Evolutionary conservation across 1,140 invertebrate genomes (phyloP), one percentile per base, ranked within the genome.

Genomic region (Pemphigus obesinymphae): DNA sequence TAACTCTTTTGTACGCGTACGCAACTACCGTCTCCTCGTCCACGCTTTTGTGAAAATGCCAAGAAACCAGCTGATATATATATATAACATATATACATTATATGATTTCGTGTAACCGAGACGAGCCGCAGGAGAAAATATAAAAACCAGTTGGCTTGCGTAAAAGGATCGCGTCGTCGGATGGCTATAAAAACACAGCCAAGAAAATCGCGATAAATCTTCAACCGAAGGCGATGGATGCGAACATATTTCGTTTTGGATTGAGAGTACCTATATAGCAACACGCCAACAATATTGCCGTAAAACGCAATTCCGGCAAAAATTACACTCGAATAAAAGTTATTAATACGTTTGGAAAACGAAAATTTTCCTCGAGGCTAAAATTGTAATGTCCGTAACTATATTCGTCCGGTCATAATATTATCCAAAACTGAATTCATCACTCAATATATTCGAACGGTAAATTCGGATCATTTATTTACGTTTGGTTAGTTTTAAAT

Each of bases 101-200:
- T 20, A n/a, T 37, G 20, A 34, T 50, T 63, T 63, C 61, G 31
- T 23, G n/a, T 37, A 37, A 66, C 61, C 61, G 31, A 66, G 63
- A 68, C 31, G 63, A 68, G n/a, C 7, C 20, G 2, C 17, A 40
- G 8, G 31, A 13, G n/a, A 26, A n/a, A 31, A 31, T 31, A 50
- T 45, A 73, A 73, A 53, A 75, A 75, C 72, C 72, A 75, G 72
- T 75, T 75, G 72, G 72, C 72, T 75, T 40, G n/a, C 3, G 8
- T 13, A 50, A 53, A 75, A 55, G 45, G 29, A 31, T 48, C 23
- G 66, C n/a, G 43, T 48, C 45, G 70, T 50, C 13, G 31, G 45
- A 53, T 8, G 20, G 10, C 48, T 20, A n/a, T n/a, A 75, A 53
- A 73, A 50, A 34, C 29, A 11, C 13, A 3, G 72, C 72, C 72